Base-by-base conservation (phyloP, 2,888 invertebrate genomes). In the Meliscaeva auricollis region DNA sequence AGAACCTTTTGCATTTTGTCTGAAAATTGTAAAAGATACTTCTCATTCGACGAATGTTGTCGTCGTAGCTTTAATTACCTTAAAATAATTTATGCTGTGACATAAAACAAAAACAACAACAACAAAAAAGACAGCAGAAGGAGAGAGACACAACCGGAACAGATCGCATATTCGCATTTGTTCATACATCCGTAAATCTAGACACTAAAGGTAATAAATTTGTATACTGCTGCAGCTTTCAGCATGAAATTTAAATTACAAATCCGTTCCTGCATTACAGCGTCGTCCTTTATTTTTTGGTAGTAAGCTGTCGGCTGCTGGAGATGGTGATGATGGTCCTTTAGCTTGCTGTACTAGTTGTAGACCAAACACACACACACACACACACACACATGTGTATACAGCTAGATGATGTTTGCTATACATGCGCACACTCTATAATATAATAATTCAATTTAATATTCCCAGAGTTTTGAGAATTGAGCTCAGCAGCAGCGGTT, bases 171-270 rank as follows among this genome's bases (percentile, higher is more conserved):
- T 73, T 73, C 73, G 54, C 73, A 82, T 73, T 77, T 62, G 77
- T 62, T 70, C 81, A 72, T 60, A 77, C 77, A 77, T 83, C 73
- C 82, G 78, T 78, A 79, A 74, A 79, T 78, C 74, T 69, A 56
- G 64, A 64, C 66, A 64, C 69, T 64, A 58, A 74, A 70, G 48
- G 74, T 79, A 79, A 83, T 83, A 83, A 83, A 83, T 83, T 74
- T 74, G 44, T 75, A 41, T 60, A 70, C 78, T 52, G 68, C 82
- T 83, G 79, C 74, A 83, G 79, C 83, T 79, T 83, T 79, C 74
- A 83, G 79, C 83, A 79, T 79, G 74, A 83, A 78, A 83, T 83
- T 83, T 79, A 79, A 83, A 83, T 83, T 83, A 83, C 79, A 83
- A 83, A 83, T 83, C 69, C 73, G 56, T 78, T 83, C 44, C 74